These are phyloP conservation scores for Brachyptera risi DNA, from an alignment of 2,888 invertebrate species.

Conservation along the genomic window DNA sequence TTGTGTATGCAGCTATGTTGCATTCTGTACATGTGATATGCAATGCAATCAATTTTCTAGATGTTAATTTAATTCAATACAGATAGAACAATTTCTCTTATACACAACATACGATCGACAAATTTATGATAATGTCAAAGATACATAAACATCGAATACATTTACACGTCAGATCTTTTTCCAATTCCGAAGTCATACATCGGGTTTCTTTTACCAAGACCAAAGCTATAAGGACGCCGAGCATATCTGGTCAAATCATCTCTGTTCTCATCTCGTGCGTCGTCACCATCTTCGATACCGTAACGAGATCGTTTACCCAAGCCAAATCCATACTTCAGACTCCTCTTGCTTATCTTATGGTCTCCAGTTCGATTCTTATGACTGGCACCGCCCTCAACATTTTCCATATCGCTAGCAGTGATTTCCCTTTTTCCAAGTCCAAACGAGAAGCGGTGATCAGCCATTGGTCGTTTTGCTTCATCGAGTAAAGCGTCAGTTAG, in stretches of 20 bases:
- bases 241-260: slow-evolving; percentile 27
- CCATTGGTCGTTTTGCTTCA: slow-evolving; percentile 23
- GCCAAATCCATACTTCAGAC: slow-evolving; percentile 48
- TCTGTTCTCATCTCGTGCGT: neutral
- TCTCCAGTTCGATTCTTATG: neutral
- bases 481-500: slow-evolving; percentile 12
- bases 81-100: neutral
- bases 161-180: slow-evolving; percentile 44
- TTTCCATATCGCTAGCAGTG: slow-evolving; percentile 23
- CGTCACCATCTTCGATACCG: slow-evolving; percentile 5
- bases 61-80: too few relatives aligned
- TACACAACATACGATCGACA: neutral
- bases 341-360: slow-evolving; percentile 24
- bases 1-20: too few relatives aligned
- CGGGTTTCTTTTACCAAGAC: slow-evolving; percentile 51
- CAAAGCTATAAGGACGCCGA: slow-evolving; percentile 49
- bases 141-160: neutral
- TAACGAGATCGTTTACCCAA: slow-evolving; percentile 46
- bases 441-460: slow-evolving; percentile 40
- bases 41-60: too few relatives aligned
- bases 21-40: too few relatives aligned
- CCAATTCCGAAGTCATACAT: slow-evolving; percentile 57
- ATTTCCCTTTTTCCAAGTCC: slow-evolving; percentile 53
- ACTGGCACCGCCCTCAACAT: slow-evolving; percentile 16
- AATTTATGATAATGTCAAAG: neutral